phyloP scores from a whole-genome alignment of 2,888 invertebrate species.

The Allolobophora icterica region DNA sequence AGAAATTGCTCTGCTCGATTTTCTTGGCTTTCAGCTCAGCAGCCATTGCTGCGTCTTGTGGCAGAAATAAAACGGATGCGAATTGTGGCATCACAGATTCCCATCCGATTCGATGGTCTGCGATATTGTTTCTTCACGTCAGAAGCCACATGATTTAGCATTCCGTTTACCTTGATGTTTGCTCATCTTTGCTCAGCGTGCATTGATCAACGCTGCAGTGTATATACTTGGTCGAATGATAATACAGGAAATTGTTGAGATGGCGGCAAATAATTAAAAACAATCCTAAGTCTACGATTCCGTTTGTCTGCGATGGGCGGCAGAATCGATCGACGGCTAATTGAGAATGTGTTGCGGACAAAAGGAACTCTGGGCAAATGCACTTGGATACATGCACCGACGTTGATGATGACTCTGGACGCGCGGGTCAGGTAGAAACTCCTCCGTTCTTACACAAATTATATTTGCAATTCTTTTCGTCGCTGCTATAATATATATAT shows the following conservation, averaged over 20 bases:
- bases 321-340: neutral
- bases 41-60: neutral
- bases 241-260: slow-evolving; percentile 10
- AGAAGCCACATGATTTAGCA: neutral
- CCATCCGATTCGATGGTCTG: neutral
- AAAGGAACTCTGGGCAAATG: neutral
- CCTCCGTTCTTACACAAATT: neutral
- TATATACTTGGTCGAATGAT: neutral
- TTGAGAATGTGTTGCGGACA: slow-evolving; percentile 17
- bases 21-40: neutral
- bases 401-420: neutral
- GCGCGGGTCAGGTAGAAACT: slow-evolving; percentile 2
- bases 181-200: neutral
- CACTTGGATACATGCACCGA: neutral
- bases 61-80: neutral
- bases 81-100: neutral
- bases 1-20: neutral
- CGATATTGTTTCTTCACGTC: neutral
- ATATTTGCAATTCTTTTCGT: slow-evolving; percentile 11
- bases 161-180: neutral
- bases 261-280: slow-evolving; percentile 17
- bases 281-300: neutral
- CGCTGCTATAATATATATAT: neutral
- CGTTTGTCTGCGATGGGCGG: neutral
- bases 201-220: neutral